These are phyloP conservation scores for Amphipoea lucens DNA, from an alignment of 2,888 invertebrate species.

Conservation along the genomic window DNA sequence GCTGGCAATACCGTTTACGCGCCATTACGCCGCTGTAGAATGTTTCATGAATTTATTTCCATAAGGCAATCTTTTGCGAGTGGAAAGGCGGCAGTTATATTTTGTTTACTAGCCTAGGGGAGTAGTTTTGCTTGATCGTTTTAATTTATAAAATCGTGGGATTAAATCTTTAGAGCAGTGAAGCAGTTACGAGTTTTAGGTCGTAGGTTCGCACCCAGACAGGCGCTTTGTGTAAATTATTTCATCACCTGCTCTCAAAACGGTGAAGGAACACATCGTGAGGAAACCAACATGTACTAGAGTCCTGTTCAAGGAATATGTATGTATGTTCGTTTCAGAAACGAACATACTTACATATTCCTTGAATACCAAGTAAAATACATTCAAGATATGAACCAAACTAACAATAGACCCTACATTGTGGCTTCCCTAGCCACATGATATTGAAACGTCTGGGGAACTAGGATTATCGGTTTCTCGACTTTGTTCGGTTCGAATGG, in stretches of 20 bases:
- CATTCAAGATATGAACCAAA: not conserved
- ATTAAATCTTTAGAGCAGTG: not conserved
- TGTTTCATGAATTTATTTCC: conserved; percentile 46
- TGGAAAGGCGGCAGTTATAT: conserved; percentile 9
- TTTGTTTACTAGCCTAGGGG: conserved; percentile 14
- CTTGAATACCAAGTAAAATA: not conserved
- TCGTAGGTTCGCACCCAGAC: not conserved
- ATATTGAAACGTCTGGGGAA: conserved; percentile 21
- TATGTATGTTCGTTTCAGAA: too few relatives aligned
- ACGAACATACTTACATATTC: not conserved
- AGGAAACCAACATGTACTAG: too few relatives aligned
- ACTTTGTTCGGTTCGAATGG: conserved; percentile 9
- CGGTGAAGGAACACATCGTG: too few relatives aligned
- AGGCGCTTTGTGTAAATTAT: too few relatives aligned
- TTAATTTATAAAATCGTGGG: not conserved
- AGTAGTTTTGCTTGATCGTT: not conserved
- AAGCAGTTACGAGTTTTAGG: not conserved
- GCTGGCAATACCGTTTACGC: conserved; percentile 31
- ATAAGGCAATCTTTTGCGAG: conserved; percentile 30
- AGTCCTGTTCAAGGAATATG: too few relatives aligned
- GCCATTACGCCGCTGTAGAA: conserved; percentile 20
- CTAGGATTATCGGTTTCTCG: conserved; percentile 29
- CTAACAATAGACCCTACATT: not conserved
- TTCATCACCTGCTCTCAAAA: too few relatives aligned
- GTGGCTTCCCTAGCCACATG: conserved; percentile 4